Conservation (phyloP, 2,113 vertebrate species). For the Rhineura floridana region DNA sequence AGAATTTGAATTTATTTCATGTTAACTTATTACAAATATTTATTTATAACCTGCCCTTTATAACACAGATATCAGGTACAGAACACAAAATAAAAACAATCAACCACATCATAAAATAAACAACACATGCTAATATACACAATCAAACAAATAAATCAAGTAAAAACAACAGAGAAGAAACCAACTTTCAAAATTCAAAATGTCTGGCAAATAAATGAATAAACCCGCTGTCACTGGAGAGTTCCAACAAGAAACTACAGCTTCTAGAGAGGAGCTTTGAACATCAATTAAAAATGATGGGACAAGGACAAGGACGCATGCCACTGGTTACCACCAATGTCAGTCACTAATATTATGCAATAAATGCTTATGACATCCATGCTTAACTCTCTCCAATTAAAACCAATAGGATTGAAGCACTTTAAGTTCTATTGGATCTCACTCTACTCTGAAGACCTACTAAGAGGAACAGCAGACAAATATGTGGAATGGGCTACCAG, state of each 20-base stretch:
- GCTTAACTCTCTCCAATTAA: background rate
- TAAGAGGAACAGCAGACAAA: background rate
- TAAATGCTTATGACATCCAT: background rate
- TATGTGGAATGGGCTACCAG: background rate
- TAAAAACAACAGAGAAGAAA: background rate
- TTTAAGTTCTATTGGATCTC: background rate
- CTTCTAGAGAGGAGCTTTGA: background rate
- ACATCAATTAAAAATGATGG: background rate
- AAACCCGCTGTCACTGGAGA: background rate
- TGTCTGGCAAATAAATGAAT: too few species aligned
- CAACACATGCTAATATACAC: too few species aligned
- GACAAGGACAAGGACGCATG: background rate
- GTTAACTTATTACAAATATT: too few species aligned
- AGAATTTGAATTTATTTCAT: too few species aligned
- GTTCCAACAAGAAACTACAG: background rate
- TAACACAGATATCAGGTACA: too few species aligned
- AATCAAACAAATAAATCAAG: too few species aligned
- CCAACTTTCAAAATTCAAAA: background rate
- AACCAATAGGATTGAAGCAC: background rate
- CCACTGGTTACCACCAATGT: background rate
- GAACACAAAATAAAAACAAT: background rate
- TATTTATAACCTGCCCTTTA: background rate
- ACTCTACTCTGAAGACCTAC: background rate
- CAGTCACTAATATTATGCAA: background rate
- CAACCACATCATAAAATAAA: background rate